Evolutionary conservation across 2,797 vertebrate species (phyloP), one percentile per base, ranked within the genome.

Genomic region (Borostomias antarcticus): DNA sequence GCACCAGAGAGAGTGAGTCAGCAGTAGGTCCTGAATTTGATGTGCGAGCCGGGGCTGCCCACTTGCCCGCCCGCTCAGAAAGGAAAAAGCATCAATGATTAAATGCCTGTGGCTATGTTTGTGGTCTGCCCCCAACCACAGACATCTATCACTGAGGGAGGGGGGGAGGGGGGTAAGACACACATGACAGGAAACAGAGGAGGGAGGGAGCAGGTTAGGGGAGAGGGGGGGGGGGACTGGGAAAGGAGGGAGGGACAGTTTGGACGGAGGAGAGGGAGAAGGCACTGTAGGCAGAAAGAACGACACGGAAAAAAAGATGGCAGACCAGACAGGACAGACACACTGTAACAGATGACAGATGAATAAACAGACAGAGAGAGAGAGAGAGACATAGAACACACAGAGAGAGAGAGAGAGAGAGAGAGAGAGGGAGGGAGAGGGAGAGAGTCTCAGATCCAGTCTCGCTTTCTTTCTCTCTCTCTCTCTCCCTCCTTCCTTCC

Each of bases 1-100:
- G n/a, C n/a, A n/a, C n/a, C n/a, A n/a, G n/a, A n/a, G n/a, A n/a
- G n/a, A n/a, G n/a, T n/a, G n/a, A n/a, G n/a, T n/a, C n/a, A n/a
- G n/a, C n/a, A n/a, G n/a, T n/a, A n/a, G n/a, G n/a, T n/a, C n/a
- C n/a, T n/a, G n/a, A n/a, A n/a, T n/a, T n/a, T n/a, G n/a, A n/a
- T n/a, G n/a, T n/a, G 85, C 69, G 72, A 82, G 68, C 64, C 23
- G 63, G 73, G 78, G 75, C 83, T 90, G 85, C 82, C 86, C 73
- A 78, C 78, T 88, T 83, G 85, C 82, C 80, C 78, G 80, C 77
- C 80, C 82, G 87, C 63, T 51, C 66, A 69, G 68, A 75, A 25
- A 78, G 73, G 68, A 79, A 77, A 77, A 64, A 72, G 82, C 76
- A 89, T 91, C 85, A 89, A 91, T 89, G 87, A 91, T 91, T 91